Evolutionary conservation across 2,888 invertebrate genomes (phyloP).

Genomic region (Pseudoips prasinana): DNA sequence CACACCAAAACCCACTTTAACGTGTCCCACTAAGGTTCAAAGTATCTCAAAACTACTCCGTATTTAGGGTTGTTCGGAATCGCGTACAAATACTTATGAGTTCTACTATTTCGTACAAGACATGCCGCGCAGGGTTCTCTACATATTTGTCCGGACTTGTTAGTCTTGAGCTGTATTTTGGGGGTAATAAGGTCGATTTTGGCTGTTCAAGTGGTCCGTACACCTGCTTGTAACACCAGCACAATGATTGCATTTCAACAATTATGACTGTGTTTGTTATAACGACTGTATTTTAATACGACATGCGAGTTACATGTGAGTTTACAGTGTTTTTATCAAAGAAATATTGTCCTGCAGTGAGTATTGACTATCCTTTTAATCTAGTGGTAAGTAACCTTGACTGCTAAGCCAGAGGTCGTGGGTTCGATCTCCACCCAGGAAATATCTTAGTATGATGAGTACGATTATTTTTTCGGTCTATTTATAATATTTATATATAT

Average conservation of each 20-base stretch:
- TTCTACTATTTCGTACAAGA: conserved; percentile 67
- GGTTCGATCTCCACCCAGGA: no score
- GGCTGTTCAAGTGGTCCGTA: conserved; percentile 37
- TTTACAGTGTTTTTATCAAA: no score
- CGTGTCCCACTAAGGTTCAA: conserved; percentile 22
- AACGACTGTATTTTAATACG: conserved; percentile 46
- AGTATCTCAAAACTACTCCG: conserved; percentile 12
- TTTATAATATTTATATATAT: no score
- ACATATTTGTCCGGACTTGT: conserved; percentile 61
- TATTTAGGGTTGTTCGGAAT: conserved; percentile 37
- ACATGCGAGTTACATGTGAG: conserved; percentile 24
- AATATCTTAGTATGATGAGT: no score
- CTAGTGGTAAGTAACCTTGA: no score
- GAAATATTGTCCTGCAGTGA: no score
- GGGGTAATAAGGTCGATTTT: conserved; percentile 46
- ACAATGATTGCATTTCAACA: conserved; percentile 49
- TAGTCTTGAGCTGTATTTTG: conserved; percentile 50
- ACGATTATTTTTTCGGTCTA: no score
- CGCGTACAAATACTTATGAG: conserved; percentile 26
- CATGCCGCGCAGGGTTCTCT: conserved; percentile 71
- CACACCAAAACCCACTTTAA: conserved; percentile 42
- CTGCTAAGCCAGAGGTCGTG: no score
- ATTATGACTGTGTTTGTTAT: conserved; percentile 42
- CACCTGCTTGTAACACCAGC: conserved; percentile 60
- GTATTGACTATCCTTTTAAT: no score